A percentile compares a stretch with the other conserved stretches of the same genome.
Conservation (phyloP, 2,888 invertebrate genomes). For the Chydorus sphaericus region DNA sequence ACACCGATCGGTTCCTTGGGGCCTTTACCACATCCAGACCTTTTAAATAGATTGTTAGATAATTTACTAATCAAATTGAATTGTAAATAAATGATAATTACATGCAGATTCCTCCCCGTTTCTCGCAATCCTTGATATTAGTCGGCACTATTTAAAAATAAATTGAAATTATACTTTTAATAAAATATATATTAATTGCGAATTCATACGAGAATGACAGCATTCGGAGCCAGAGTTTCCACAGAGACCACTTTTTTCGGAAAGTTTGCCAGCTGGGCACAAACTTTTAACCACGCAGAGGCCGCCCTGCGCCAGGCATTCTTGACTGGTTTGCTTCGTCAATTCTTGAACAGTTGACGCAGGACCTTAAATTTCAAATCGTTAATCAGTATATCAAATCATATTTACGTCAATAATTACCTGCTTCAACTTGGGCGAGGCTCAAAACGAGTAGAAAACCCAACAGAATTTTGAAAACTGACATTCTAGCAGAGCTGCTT, state of each 20-base stretch:
- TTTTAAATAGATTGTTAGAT: neutral
- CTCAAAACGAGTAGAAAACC: too few relatives aligned
- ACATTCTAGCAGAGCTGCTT: too few relatives aligned
- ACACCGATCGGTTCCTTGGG: neutral
- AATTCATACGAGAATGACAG: slow-evolving; percentile 6
- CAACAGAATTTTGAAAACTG: too few relatives aligned
- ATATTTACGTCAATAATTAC: too few relatives aligned
- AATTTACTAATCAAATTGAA: neutral
- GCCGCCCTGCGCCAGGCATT: neutral
- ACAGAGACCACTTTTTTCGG: slow-evolving; percentile 1
- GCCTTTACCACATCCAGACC: slow-evolving; percentile 1
- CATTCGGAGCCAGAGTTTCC: slow-evolving; percentile 1
- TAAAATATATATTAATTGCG: neutral
- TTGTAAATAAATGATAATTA: neutral
- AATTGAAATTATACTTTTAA: neutral
- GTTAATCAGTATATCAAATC: too few relatives aligned
- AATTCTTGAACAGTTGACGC: neutral
- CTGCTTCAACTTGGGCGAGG: too few relatives aligned
- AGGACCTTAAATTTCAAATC: too few relatives aligned
- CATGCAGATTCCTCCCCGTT: slow-evolving; percentile 8
- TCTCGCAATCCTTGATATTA: neutral
- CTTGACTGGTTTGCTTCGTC: neutral
- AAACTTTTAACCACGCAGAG: slow-evolving; percentile 6
- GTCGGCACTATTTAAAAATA: neutral
- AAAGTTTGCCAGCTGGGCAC: slow-evolving; percentile 1